phyloP scores from a whole-genome alignment of 2,888 invertebrate genomes.

The Leucoptera coffeella region DNA sequence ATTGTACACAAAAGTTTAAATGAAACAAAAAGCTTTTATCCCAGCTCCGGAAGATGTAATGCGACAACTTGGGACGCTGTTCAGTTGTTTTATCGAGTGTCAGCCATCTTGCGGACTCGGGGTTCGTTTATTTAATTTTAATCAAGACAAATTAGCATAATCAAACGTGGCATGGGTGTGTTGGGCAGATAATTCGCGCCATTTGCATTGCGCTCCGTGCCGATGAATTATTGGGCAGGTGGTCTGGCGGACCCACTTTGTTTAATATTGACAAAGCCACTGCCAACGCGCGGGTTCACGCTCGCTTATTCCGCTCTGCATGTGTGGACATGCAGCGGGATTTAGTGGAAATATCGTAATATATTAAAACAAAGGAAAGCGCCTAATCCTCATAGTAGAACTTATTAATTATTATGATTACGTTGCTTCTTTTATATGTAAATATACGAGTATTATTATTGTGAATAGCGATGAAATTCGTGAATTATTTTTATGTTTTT shows the following conservation, averaged over 20 bases:
- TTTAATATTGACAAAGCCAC: slow-evolving; percentile 2
- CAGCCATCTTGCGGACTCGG: slow-evolving; percentile 2
- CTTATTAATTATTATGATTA: no score
- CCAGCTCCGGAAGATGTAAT: background rate
- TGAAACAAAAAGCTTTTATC: slow-evolving; percentile 2
- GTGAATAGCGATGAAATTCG: no score
- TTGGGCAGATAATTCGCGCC: slow-evolving; percentile 26
- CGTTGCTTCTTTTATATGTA: no score
- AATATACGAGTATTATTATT: no score
- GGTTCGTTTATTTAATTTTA: slow-evolving; percentile 44
- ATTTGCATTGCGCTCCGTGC: slow-evolving; percentile 25
- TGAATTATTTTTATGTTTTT: no score
- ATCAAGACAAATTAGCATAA: slow-evolving; percentile 39
- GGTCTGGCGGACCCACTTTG: slow-evolving; percentile 9
- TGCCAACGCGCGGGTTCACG: background rate
- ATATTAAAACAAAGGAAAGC: no score
- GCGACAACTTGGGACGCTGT: background rate
- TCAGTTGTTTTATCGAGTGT: background rate
- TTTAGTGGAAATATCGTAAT: no score
- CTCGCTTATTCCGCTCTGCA: no score
- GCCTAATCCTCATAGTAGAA: no score
- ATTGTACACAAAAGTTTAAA: no score
- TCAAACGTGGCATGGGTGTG: slow-evolving; percentile 23
- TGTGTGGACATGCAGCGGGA: no score
- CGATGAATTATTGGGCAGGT: slow-evolving; percentile 32